Conservation (phyloP, 2,888 invertebrate species). For the Cantharis nigra region DNA sequence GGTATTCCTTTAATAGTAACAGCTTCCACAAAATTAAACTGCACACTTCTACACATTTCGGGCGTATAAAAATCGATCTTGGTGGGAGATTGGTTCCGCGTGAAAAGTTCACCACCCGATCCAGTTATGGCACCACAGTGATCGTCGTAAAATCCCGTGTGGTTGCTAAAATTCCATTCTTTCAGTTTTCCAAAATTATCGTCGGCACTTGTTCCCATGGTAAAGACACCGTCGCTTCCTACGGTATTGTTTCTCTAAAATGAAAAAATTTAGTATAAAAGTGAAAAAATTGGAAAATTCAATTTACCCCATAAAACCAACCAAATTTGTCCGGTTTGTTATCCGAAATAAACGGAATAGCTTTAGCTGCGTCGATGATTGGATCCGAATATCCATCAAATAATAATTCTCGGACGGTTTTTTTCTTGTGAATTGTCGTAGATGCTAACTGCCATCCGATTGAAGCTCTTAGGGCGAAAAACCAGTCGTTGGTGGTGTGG, state of each 20-base stretch:
- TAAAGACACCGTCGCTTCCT: constrained; percentile 72
- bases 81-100: constrained; percentile 65
- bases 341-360: constrained; percentile 58
- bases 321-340: constrained; percentile 77
- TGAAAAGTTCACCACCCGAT: constrained; percentile 81
- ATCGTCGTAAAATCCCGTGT: constrained; percentile 59
- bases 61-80: constrained; percentile 69
- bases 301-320: constrained; percentile 75
- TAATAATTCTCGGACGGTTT: constrained; percentile 70
- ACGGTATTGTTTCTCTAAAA: constrained; percentile 75
- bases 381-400: constrained; percentile 82
- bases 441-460: constrained; percentile 35
- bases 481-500: constrained; percentile 50
- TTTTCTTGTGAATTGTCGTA: constrained; percentile 61
- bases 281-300: background rate
- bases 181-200: constrained; percentile 72
- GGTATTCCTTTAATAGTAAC: constrained; percentile 62
- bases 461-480: constrained; percentile 52
- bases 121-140: constrained; percentile 68
- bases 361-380: constrained; percentile 68
- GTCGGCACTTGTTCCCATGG: constrained; percentile 67
- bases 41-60: constrained; percentile 74
- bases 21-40: constrained; percentile 66
- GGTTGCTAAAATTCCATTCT: constrained; percentile 71
- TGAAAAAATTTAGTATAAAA: background rate